A percentile compares a stretch with the other conserved stretches of the same genome.
These are phyloP conservation scores for Trichonephila clavata DNA, from an alignment of 1,140 invertebrate species.

Conservation along the genomic window DNA sequence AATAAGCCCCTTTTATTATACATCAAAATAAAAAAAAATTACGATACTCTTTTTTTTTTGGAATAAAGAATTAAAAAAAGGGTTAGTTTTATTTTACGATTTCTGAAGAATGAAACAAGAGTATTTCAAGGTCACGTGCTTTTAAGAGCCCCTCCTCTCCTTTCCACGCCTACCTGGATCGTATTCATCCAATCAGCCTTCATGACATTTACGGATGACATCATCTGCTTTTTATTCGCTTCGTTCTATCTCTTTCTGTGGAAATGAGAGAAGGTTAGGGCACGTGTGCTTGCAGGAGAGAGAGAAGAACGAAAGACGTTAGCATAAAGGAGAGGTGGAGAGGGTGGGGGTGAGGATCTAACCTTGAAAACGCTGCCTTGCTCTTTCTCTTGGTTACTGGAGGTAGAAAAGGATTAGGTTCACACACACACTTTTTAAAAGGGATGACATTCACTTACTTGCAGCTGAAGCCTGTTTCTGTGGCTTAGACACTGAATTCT, in stretches of 20 bases:
- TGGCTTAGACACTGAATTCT: not conserved
- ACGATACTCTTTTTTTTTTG: not conserved
- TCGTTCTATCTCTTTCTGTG: constrained; percentile 32
- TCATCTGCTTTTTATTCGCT: constrained; percentile 60
- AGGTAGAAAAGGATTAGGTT: constrained; percentile 58
- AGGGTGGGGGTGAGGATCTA: constrained; percentile 39
- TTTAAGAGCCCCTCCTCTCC: constrained; percentile 63
- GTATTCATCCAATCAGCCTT: constrained; percentile 69
- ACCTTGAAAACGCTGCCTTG: constrained; percentile 66
- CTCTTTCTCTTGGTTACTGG: constrained; percentile 31
- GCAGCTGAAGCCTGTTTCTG: not conserved
- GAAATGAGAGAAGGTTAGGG: constrained; percentile 39
- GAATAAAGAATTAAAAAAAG: constrained; percentile 32
- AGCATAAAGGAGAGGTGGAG: not conserved
- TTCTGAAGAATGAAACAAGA: constrained; percentile 60
- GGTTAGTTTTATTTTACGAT: constrained; percentile 65
- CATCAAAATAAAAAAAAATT: not conserved
- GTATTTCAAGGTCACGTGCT: constrained; percentile 75
- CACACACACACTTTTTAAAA: not conserved
- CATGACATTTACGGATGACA: constrained; percentile 73
- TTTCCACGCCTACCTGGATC: constrained; percentile 75
- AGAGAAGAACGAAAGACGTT: constrained; percentile 9
- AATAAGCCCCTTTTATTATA: too few species aligned
- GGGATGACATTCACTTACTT: not conserved
- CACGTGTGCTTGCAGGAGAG: constrained; percentile 62